Evolutionary conservation across 2,113 vertebrate genomes (phyloP).

Genomic region (Hystrix cristata): DNA sequence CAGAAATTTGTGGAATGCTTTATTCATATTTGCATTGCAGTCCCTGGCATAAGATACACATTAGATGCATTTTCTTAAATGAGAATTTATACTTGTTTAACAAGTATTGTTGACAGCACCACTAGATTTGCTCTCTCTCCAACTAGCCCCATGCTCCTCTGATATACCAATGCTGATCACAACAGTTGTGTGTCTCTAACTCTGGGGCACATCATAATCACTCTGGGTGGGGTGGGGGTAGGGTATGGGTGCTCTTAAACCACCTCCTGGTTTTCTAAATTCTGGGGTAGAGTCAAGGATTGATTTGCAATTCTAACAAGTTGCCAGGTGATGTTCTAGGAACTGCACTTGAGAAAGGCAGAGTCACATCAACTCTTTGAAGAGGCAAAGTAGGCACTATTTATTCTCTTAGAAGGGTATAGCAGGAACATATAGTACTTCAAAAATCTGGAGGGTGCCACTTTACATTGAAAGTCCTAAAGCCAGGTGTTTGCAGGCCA

Average conservation of each 20-base stretch:
- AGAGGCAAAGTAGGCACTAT: accelerated
- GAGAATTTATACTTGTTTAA: neutral
- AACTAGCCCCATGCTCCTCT: neutral
- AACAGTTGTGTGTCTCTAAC: too few relatives aligned
- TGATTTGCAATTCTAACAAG: neutral
- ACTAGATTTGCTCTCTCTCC: neutral
- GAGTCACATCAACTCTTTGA: neutral
- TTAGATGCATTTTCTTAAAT: neutral
- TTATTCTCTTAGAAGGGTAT: neutral
- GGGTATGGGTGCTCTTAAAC: accelerated
- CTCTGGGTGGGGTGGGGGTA: neutral
- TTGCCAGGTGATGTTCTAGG: neutral
- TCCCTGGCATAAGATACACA: neutral
- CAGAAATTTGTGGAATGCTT: too few relatives aligned
- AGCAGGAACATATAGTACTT: neutral
- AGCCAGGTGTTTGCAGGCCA: neutral
- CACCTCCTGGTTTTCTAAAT: neutral
- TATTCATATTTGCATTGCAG: neutral
- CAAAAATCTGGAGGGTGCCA: neutral
- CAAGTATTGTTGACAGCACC: neutral
- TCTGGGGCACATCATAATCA: neutral
- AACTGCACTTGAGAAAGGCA: neutral
- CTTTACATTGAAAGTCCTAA: neutral
- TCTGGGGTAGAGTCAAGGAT: neutral
- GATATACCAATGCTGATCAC: neutral